Evolutionary conservation across 2,888 invertebrate genomes (phyloP).

Genomic region (Drosophila longiperda): DNA sequence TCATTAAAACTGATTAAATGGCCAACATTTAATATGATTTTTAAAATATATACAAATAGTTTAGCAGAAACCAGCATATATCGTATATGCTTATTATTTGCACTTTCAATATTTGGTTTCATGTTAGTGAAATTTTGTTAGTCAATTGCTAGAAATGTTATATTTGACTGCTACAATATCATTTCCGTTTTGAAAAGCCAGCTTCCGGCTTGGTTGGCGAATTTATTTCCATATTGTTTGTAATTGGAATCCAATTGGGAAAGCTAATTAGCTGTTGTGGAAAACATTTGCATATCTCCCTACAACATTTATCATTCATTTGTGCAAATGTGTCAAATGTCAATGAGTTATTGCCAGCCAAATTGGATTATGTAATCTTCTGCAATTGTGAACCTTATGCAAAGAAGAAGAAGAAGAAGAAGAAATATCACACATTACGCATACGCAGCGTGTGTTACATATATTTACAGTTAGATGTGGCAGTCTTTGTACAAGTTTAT

Average conservation of each 20-base stretch:
- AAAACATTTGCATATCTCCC: slow-evolving; percentile 31
- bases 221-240: slow-evolving; percentile 30
- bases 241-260: slow-evolving; percentile 30
- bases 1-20: background rate
- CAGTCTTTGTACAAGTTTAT: slow-evolving; percentile 19
- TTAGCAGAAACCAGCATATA: background rate
- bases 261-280: slow-evolving; percentile 9
- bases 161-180: slow-evolving; percentile 12
- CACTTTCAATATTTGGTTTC: background rate
- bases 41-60: background rate
- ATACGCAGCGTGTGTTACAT: slow-evolving; percentile 49
- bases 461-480: background rate
- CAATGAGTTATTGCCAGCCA: slow-evolving; percentile 5
- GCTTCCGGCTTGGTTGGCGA: slow-evolving; percentile 25
- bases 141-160: slow-evolving; percentile 2
- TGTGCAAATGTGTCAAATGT: background rate
- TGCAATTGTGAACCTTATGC: slow-evolving; percentile 22
- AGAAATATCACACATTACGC: slow-evolving; percentile 24
- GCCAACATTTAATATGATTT: background rate
- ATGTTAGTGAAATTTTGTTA: slow-evolving; percentile 33
- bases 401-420: slow-evolving; percentile 5
- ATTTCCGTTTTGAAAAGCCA: slow-evolving; percentile 36
- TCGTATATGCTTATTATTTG: background rate
- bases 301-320: slow-evolving; percentile 27
- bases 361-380: slow-evolving; percentile 16